Base-by-base conservation (phyloP, 2,113 vertebrate species). In the Nipponia nippon region DNA sequence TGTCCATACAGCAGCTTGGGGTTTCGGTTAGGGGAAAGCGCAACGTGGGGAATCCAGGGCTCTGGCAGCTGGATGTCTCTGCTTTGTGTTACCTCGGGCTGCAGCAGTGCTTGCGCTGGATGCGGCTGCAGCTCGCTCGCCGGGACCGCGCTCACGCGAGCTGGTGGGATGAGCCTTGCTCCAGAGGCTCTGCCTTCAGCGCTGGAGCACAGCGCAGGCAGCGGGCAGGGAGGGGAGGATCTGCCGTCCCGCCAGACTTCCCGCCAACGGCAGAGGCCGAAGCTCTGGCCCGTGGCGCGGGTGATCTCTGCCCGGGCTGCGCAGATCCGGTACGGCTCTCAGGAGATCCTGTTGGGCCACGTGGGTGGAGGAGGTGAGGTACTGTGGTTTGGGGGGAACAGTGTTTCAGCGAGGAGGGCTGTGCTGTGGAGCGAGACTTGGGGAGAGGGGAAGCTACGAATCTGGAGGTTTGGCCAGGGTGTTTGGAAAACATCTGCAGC, bases 401-500 rank as follows among this genome's bases (percentile, higher is more conserved):
- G 14, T 25, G 27, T 83, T 88, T 49, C 40, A 52, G 40, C 42
- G 29, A 73, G 66, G 72, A 79, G 40, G 67, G 42, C 79, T 72
- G 89, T 44, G 58, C 53, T 77, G 36, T 20, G 40, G 38, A 65
- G 49, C 29, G 49, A 69, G 67, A 44, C 40, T 21, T 2, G 5
- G 53, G 58, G 42, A 89, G 16, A 69, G 17, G 26, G 30, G 70
- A 82, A 58, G 34, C n/a, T 80, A 16, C 1, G 8, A 53, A 79
- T 52, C 25, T 44, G 29, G 38, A 40, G 52, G 40, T 72, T 62
- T 77, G 65, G 66, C 65, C 52, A 27, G 34, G 27, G 10, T 78
- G 50, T 42, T 93, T 82, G 46, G 69, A 58, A 93, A 94, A 75
- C 77, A 87, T 83, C 77, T 95, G 89, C 55, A 94, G 69, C 30